phyloP scores from a whole-genome alignment of 1,140 invertebrate species.

The Nephotettix cincticeps region DNA sequence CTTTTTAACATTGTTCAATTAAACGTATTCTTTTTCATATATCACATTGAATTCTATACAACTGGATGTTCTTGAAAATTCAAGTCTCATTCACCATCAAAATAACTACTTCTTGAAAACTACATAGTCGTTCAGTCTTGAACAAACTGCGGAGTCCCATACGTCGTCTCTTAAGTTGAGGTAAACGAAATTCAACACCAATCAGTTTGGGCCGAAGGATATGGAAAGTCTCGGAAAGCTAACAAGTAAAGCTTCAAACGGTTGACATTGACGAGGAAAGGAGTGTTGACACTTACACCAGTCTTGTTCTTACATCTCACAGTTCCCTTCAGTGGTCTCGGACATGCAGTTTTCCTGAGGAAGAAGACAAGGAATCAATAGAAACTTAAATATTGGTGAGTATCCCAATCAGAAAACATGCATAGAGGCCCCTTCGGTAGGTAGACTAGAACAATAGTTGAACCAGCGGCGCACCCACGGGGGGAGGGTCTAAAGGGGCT shows the following conservation, averaged over 20 bases:
- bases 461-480: too few species aligned
- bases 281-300: neutral
- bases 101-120: neutral
- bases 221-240: neutral
- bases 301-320: conserved; percentile 24
- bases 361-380: neutral
- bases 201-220: neutral
- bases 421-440: too few species aligned
- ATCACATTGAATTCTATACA: neutral
- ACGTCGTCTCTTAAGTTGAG: neutral
- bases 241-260: neutral
- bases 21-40: too few species aligned
- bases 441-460: too few species aligned
- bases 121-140: neutral
- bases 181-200: neutral
- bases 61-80: neutral
- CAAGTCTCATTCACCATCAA: neutral
- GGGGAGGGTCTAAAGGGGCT: too few species aligned
- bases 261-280: neutral
- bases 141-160: neutral
- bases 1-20: too few species aligned
- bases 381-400: neutral
- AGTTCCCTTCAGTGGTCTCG: conserved; percentile 23
- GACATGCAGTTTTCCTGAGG: conserved; percentile 26
- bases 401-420: too few species aligned